A percentile compares a stretch with the other conserved stretches of the same genome.
Evolutionary conservation across 2,888 invertebrate species (phyloP).

Genomic region (Mystacides longicornis): DNA sequence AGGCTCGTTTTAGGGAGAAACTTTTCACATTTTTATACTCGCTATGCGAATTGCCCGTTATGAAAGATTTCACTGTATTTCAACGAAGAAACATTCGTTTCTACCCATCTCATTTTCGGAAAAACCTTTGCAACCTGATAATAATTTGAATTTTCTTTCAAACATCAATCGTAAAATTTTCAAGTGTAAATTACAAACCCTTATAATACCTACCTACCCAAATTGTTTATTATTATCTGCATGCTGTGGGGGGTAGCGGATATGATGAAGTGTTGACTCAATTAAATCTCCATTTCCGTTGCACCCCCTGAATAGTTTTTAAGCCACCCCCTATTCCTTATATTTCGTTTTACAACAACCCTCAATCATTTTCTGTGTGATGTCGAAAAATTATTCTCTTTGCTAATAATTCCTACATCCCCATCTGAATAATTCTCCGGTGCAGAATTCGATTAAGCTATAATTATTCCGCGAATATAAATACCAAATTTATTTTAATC

Average conservation of each 20-base stretch:
- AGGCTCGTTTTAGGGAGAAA: too few relatives aligned
- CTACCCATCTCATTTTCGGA: too few relatives aligned
- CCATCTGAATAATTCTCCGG: not conserved
- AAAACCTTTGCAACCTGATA: too few relatives aligned
- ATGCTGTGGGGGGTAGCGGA: conserved; percentile 13
- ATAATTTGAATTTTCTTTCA: too few relatives aligned
- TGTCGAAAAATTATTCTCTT: not conserved
- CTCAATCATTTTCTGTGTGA: not conserved
- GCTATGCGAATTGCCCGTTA: too few relatives aligned
- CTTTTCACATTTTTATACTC: too few relatives aligned
- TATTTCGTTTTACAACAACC: conserved; percentile 7
- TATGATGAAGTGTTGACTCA: conserved; percentile 26
- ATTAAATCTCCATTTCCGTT: conserved; percentile 26
- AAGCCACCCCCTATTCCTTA: conserved; percentile 19
- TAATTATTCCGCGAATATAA: too few relatives aligned
- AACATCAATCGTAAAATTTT: too few relatives aligned
- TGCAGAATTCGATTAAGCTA: not conserved
- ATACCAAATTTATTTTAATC: not conserved
- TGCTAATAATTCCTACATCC: not conserved
- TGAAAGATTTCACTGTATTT: too few relatives aligned
- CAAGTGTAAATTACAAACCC: conserved; percentile 26
- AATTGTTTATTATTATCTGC: too few relatives aligned
- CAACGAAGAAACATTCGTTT: too few relatives aligned
- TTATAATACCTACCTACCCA: conserved; percentile 21
- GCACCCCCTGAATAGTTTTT: conserved; percentile 10